Conservation (phyloP, 2,888 invertebrate species). For the Xylophagus ater region DNA sequence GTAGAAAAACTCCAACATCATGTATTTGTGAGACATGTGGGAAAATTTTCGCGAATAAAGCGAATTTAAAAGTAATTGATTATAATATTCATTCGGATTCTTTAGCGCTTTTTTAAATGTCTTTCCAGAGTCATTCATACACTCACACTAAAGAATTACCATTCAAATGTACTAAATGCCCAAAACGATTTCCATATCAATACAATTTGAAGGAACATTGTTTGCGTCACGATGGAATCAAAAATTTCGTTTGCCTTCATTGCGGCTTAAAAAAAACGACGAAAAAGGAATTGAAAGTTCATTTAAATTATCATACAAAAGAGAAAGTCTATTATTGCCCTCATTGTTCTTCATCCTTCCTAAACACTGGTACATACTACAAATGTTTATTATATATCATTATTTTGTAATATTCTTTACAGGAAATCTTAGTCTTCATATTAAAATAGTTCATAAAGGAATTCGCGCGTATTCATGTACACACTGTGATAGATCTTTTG, state of each 20-base stretch:
- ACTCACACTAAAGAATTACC: constrained; percentile 9
- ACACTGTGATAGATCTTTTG: constrained; percentile 9
- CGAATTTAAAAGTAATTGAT: constrained; percentile 5
- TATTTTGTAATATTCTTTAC: too few relatives aligned
- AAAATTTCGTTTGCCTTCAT: too few relatives aligned
- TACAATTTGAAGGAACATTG: constrained; percentile 16
- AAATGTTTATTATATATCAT: too few relatives aligned
- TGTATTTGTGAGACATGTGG: constrained; percentile 13
- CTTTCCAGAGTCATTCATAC: constrained; percentile 5
- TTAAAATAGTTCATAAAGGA: constrained; percentile 11
- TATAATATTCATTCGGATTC: not conserved
- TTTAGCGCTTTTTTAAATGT: too few relatives aligned
- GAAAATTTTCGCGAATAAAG: constrained; percentile 6
- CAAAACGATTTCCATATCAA: constrained; percentile 8
- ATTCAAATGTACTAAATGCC: too few relatives aligned
- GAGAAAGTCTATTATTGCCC: constrained; percentile 5
- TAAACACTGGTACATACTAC: constrained; percentile 9
- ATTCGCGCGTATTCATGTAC: constrained; percentile 4
- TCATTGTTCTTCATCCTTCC: constrained; percentile 2
- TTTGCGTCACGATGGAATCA: constrained; percentile 12
- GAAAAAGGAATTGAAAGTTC: constrained; percentile 9
- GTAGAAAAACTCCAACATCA: not conserved
- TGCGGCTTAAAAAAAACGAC: constrained; percentile 10
- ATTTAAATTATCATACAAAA: constrained; percentile 10
- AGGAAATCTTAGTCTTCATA: constrained; percentile 12